Conservation (phyloP, 1,140 invertebrate genomes). For the Micrasema minimum region DNA sequence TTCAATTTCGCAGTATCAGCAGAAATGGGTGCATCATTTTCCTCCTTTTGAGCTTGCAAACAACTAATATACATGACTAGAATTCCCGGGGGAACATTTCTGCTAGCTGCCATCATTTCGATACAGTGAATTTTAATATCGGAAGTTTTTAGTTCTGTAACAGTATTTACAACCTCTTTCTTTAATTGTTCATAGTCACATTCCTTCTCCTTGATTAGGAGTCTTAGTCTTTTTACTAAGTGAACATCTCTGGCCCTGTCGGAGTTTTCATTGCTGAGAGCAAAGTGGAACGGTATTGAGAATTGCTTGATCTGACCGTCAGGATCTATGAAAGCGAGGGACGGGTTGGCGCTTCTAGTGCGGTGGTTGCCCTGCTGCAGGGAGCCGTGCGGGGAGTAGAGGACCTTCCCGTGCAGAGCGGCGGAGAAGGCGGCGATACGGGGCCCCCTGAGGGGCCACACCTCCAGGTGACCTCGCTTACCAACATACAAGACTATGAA, state of each 20-base stretch:
- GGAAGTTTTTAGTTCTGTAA: conserved; percentile 78
- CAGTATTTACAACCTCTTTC: conserved; percentile 64
- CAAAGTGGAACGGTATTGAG: conserved; percentile 89
- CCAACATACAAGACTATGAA: conserved; percentile 90
- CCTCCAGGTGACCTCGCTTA: conserved; percentile 84
- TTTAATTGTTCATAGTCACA: conserved; percentile 64
- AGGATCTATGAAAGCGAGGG: conserved; percentile 84
- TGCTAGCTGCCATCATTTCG: conserved; percentile 75
- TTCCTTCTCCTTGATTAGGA: conserved; percentile 68
- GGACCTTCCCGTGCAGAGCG: conserved; percentile 81
- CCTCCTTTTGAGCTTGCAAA: conserved; percentile 60
- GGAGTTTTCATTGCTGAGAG: conserved; percentile 87
- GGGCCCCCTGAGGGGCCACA: conserved; percentile 87
- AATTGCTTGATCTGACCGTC: conserved; percentile 84
- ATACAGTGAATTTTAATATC: conserved; percentile 78
- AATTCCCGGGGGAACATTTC: conserved; percentile 69
- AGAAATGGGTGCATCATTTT: conserved; percentile 48
- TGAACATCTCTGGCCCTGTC: conserved; percentile 88
- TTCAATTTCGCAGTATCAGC: conserved; percentile 51
- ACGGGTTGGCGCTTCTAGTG: conserved; percentile 61
- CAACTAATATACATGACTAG: conserved; percentile 66
- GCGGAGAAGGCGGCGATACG: conserved; percentile 91
- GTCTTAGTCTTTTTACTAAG: conserved; percentile 82
- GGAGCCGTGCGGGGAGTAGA: conserved; percentile 68
- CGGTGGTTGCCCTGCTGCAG: conserved; percentile 63